Evolutionary conservation across 1,140 invertebrate genomes (phyloP).

Genomic region (Eurosta solidaginis): DNA sequence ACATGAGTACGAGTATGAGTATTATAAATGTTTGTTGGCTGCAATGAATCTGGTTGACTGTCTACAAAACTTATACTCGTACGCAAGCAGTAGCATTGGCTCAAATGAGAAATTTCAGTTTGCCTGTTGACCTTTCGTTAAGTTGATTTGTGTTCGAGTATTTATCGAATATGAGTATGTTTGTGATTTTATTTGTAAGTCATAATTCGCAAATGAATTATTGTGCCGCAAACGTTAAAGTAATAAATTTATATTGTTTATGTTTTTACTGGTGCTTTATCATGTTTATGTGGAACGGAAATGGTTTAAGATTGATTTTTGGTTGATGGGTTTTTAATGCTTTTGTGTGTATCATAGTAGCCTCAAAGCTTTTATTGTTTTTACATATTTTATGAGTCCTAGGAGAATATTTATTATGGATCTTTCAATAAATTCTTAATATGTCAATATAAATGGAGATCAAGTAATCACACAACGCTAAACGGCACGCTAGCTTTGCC

Average conservation of each 20-base stretch:
- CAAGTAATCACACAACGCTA: too few relatives aligned
- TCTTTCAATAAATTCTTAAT: too few relatives aligned
- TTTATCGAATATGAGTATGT: too few relatives aligned
- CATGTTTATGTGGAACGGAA: constrained; percentile 23
- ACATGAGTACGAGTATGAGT: not conserved
- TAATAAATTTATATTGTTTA: constrained; percentile 29
- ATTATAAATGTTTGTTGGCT: not conserved
- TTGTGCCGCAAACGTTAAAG: constrained; percentile 14
- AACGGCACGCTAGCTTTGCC: too few relatives aligned
- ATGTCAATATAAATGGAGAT: too few relatives aligned
- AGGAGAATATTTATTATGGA: too few relatives aligned
- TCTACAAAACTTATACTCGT: too few relatives aligned
- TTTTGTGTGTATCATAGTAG: not conserved
- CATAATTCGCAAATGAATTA: not conserved
- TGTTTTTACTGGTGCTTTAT: constrained; percentile 25
- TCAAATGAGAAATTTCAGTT: not conserved
- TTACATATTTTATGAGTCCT: not conserved
- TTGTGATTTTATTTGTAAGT: not conserved
- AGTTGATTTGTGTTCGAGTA: not conserved
- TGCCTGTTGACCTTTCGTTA: constrained; percentile 13
- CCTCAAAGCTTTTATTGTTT: not conserved
- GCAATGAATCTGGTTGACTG: not conserved
- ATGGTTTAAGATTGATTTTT: constrained; percentile 16
- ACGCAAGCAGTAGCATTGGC: constrained; percentile 1
- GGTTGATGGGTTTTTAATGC: constrained; percentile 12